Evolutionary conservation across 2,888 invertebrate genomes (phyloP).

Genomic region (Scrobipalpa costella): DNA sequence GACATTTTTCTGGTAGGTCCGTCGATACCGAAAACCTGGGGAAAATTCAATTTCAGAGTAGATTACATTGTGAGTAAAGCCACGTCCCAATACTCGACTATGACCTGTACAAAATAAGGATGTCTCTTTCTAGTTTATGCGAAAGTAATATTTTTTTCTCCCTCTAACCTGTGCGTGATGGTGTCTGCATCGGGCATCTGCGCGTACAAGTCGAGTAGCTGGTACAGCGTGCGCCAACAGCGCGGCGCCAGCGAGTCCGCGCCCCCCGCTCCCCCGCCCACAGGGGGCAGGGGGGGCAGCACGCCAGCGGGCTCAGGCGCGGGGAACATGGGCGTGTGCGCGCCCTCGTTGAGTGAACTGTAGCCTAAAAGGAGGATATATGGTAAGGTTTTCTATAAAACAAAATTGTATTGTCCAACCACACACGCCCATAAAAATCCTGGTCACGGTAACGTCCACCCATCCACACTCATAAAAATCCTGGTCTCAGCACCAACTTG

Average conservation of each 20-base stretch:
- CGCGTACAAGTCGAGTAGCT: slow-evolving; percentile 94
- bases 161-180: slow-evolving; percentile 84
- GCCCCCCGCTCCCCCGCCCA: slow-evolving; percentile 32
- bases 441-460: no score
- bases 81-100: no score
- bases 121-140: neutral
- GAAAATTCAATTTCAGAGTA: no score
- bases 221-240: slow-evolving; percentile 97
- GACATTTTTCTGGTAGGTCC: slow-evolving; percentile 86
- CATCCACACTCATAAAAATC: no score
- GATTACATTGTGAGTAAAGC: no score
- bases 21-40: slow-evolving; percentile 85
- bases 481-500: no score
- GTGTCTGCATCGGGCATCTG: slow-evolving; percentile 97
- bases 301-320: slow-evolving; percentile 29
- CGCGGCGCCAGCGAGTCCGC: slow-evolving; percentile 83
- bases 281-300: slow-evolving; percentile 28
- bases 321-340: slow-evolving; percentile 84
- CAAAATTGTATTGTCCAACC: no score
- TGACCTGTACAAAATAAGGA: no score
- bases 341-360: slow-evolving; percentile 89
- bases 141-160: no score
- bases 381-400: no score
- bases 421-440: no score
- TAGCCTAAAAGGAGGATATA: slow-evolving; percentile 77